Evolutionary conservation across 1,140 invertebrate genomes (phyloP).

Genomic region (Oreohelix idahoensis): DNA sequence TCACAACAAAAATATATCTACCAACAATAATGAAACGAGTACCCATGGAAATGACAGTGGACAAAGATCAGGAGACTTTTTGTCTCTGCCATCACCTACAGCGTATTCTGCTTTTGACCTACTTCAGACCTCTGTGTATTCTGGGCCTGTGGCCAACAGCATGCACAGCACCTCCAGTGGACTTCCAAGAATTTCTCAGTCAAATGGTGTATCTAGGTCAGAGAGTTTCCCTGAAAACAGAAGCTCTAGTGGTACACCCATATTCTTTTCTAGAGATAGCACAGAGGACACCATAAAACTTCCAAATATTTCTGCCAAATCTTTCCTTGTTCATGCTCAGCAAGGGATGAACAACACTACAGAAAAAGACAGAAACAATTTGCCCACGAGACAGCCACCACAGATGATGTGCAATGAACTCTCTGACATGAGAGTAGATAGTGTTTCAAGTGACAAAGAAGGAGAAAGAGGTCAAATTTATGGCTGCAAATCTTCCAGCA

Average conservation of each 20-base stretch:
- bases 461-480: not conserved
- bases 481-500: not conserved
- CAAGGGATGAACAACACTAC: constrained; percentile 32
- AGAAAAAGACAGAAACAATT: not conserved
- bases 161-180: not conserved
- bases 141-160: not conserved
- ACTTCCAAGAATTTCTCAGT: not conserved
- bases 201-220: not conserved
- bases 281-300: constrained; percentile 30
- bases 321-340: constrained; percentile 41
- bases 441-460: not conserved
- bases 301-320: constrained; percentile 38
- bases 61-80: not conserved
- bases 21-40: not conserved
- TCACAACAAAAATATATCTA: constrained; percentile 3
- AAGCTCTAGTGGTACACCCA: not conserved
- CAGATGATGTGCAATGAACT: constrained; percentile 41
- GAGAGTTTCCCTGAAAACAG: not conserved
- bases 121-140: not conserved
- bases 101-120: not conserved
- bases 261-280: not conserved
- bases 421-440: constrained; percentile 7
- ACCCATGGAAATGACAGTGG: not conserved
- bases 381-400: constrained; percentile 13
- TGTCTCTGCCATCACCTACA: not conserved